Percentiles rank a stretch among this genome's conserved stretches.
Conservation (phyloP, 2,113 vertebrate species). For the Peromyscus polionotus region DNA sequence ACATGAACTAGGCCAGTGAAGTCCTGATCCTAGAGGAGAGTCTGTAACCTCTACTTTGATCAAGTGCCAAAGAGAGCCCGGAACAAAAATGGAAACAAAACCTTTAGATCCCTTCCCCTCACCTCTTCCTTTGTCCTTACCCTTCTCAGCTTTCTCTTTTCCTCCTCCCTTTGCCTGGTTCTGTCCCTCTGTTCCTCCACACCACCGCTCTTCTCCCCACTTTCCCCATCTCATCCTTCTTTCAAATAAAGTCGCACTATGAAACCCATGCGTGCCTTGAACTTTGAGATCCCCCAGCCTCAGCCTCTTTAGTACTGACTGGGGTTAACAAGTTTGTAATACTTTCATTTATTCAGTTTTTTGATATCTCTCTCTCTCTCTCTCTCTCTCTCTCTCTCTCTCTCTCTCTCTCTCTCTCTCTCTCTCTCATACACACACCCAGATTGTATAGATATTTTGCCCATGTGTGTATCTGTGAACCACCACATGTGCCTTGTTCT, state of each 20-base stretch:
- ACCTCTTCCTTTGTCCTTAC: neutral
- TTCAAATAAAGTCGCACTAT: neutral
- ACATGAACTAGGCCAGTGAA: neutral
- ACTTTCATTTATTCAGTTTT: neutral
- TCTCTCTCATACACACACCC: too few relatives aligned
- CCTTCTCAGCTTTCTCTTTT: neutral
- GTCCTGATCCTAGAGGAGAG: neutral
- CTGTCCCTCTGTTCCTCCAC: neutral
- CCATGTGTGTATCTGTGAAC: neutral
- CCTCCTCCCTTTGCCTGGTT: too few relatives aligned
- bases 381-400: too few relatives aligned
- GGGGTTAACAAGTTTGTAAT: neutral
- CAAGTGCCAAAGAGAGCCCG: slow-evolving; percentile 20
- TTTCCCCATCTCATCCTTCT: neutral
- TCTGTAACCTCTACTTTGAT: neutral
- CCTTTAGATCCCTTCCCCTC: neutral
- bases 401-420: too few relatives aligned
- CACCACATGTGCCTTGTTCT: neutral
- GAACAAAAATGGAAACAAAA: slow-evolving; percentile 33
- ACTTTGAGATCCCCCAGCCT: neutral
- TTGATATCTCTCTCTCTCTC: neutral
- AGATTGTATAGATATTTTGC: neutral
- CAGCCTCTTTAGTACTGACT: too few relatives aligned
- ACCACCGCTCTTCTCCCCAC: neutral
- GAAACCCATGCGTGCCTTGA: neutral